These are phyloP conservation scores for Psylliodes chrysocephalus DNA, from an alignment of 2,888 invertebrate species.

Conservation along the genomic window DNA sequence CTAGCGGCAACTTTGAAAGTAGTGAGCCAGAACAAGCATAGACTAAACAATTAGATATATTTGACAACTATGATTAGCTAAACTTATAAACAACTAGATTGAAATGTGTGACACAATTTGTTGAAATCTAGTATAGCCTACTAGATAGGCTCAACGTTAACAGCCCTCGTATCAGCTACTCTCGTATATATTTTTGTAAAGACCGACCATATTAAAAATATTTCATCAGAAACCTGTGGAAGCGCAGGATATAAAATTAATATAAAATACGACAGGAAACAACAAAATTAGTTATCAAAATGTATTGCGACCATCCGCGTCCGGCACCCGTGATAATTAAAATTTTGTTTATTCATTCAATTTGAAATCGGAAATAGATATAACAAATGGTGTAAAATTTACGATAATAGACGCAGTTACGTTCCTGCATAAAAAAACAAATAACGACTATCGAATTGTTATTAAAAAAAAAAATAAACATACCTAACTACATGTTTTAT, in stretches of 20 bases:
- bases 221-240: conserved; percentile 1
- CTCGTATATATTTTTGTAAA: no score
- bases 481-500: no score
- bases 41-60: no score
- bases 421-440: conserved; percentile 9
- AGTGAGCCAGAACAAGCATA: no score
- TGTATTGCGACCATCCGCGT: conserved; percentile 30
- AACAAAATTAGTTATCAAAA: conserved; percentile 33
- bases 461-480: neutral
- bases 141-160: no score
- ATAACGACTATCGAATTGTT: conserved; percentile 12
- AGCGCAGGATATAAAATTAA: conserved; percentile 23
- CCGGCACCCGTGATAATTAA: conserved; percentile 41
- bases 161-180: no score
- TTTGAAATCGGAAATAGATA: conserved; percentile 36
- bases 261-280: conserved; percentile 28
- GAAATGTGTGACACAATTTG: no score
- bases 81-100: no score
- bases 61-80: no score
- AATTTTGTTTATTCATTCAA: conserved; percentile 50
- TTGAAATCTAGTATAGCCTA: no score
- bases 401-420: conserved; percentile 15
- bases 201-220: neutral
- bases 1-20: no score
- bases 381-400: conserved; percentile 30